Evolutionary conservation across 2,797 vertebrate genomes (phyloP), one percentile per base, ranked within the genome.

Genomic region (Chaenodraco wilsoni): DNA sequence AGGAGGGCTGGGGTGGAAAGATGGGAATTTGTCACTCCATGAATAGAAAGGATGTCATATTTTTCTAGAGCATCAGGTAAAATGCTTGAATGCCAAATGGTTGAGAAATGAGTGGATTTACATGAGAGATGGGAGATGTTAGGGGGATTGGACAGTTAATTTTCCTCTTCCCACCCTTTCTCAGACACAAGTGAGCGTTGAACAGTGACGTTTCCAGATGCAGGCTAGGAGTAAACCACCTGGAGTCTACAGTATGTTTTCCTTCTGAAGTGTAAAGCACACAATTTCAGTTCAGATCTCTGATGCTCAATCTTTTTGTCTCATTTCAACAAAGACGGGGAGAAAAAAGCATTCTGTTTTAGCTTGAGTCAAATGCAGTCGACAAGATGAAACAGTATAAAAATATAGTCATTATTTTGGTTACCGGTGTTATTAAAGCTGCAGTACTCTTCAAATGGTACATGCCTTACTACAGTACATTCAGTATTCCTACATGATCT

Each of bases 181-280:
- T 65, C 67, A 76, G 65, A 80, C 31, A 69, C 33, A 52, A 56
- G 56, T 27, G 75, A 84, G 73, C 17, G n/a, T 65, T 75, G 74
- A 77, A 50, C 70, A 52, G 72, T 64, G 85, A 84, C 8, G 16
- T 84, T 86, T 89, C 86, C 82, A 87, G 83, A 82, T 75, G 76
- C 86, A 82, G 69, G 83, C 73, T 74, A 27, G 27, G 79, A 83
- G 69, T 37, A 65, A 81, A 86, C 62, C 79, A 83, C 71, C 75
- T 87, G 69, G 78, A 88, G 74, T 61, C 65, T 33, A 83, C 67
- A 72, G 67, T 76, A 54, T 49, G 83, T 85, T 87, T 91, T 88
- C 84, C 80, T 91, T 91, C 86, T 89, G 85, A 89, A 84, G 87
- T 92, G 80, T 89, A 90, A 81, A 90, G 89, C 87, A 88, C 87